Evolutionary conservation across 2,113 vertebrate species (phyloP), one percentile per base, ranked within the genome.

Genomic region (Sorex araneus): DNA sequence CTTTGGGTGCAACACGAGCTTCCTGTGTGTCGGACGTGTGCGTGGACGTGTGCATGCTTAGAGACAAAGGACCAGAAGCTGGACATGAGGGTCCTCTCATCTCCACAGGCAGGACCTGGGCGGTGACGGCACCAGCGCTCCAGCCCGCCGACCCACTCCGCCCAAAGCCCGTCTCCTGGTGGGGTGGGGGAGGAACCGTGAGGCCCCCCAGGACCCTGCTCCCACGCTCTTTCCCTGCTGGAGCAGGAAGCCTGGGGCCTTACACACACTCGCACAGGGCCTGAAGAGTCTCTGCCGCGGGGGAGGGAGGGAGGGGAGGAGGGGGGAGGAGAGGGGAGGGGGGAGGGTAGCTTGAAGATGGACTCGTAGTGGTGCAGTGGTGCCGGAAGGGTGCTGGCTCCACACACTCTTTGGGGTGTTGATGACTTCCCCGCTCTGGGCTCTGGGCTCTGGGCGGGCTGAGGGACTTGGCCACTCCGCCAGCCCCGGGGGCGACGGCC

Each of bases 381-480:
- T 36, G 28, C 10, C 80, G 45, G 43, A 78, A 45, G 73, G 28
- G 57, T 81, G 10, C n/a, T 43, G 34, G 54, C 10, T 70, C 6
- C 75, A 67, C 47, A 6, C 0, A 3, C 54, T 63, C 73, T 34
- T 3, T 8, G 40, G 18, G 21, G 70, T 84, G 87, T 82, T 83
- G 78, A 79, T 95, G 54, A 74, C 82, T 95, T 86, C 40, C 40
- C 3, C 40, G 40, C 40, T 40, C 80, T 36, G 2, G 57, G 77
- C 77, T 84, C 86, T 70, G 43, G 78, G 84, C 91, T 88, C 94
- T 64, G 74, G 92, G 73, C 34, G 84, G 90, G 73, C 71, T 84
- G 54, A 81, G 83, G 93, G 85, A 86, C 0, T 9, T 89, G 90
- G 94, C 90, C 25, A 32, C 70, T 70, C n/a, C 16, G 19, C 54